phyloP scores from a whole-genome alignment of 92 coral and sea anemone genomes.

The Pocillopora grandis region DNA sequence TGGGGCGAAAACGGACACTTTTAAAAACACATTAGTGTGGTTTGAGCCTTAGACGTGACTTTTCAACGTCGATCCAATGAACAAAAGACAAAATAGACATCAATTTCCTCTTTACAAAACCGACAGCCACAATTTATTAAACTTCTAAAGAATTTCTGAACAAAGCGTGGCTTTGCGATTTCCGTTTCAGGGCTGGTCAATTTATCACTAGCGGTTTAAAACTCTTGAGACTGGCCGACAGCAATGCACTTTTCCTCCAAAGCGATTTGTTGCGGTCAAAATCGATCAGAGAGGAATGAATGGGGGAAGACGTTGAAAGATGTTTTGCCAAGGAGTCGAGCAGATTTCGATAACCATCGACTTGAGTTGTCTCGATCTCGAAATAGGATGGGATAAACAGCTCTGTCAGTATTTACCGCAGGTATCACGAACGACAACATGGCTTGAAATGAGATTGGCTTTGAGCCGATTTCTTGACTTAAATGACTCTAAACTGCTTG shows the following conservation, averaged over 20 bases:
- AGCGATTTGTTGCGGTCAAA: conserved; percentile 11
- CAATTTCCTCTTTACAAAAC: background rate
- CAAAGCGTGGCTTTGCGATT: background rate
- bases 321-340: conserved; percentile 16
- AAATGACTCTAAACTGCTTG: conserved; percentile 41
- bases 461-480: conserved; percentile 40
- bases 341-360: conserved; percentile 32
- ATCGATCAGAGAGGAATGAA: conserved; percentile 1
- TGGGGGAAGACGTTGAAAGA: conserved; percentile 28
- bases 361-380: background rate
- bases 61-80: background rate
- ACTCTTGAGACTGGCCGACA: conserved; percentile 9
- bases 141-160: background rate
- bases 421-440: conserved; percentile 18
- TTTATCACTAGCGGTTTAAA: conserved; percentile 34
- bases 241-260: background rate
- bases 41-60: background rate
- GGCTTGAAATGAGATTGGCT: conserved; percentile 7
- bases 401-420: conserved; percentile 23
- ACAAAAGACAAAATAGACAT: background rate
- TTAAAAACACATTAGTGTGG: too few relatives aligned
- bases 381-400: conserved; percentile 26
- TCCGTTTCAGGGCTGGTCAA: conserved; percentile 27
- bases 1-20: too few relatives aligned
- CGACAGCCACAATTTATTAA: background rate